A percentile compares a stretch with the other conserved stretches of the same genome.
Conservation (phyloP, 2,113 vertebrate species). For the Stegostoma tigrinum region DNA sequence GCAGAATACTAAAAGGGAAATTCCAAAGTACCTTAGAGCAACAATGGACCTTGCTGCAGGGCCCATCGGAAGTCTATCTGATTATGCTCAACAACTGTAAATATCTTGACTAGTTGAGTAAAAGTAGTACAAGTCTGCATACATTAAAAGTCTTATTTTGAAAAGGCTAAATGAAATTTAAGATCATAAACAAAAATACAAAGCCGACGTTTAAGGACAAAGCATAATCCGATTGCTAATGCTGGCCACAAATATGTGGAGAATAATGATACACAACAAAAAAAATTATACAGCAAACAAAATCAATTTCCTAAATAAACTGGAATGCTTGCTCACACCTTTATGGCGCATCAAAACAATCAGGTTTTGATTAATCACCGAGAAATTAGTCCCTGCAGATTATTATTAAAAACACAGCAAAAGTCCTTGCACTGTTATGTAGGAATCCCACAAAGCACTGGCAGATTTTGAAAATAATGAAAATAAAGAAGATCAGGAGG, state of each 20-base stretch:
- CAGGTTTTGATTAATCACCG: neutral
- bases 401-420: neutral
- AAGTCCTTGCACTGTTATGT: neutral
- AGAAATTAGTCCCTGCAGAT: neutral
- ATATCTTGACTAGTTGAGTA: conserved; percentile 6
- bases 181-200: conserved; percentile 6
- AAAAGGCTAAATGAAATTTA: neutral
- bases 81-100: conserved; percentile 11
- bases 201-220: neutral
- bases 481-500: neutral
- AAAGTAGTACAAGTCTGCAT: neutral
- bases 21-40: conserved; percentile 7
- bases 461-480: neutral
- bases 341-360: neutral
- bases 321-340: neutral
- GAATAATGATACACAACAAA: neutral
- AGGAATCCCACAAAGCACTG: neutral
- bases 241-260: neutral
- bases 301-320: neutral
- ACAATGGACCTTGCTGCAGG: conserved; percentile 3
- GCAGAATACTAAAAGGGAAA: neutral
- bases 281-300: neutral
- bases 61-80: neutral
- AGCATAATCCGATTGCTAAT: neutral
- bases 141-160: conserved; percentile 1